Base-by-base conservation (phyloP, 1,140 invertebrate species). In the Eriocheir sinensis region DNA sequence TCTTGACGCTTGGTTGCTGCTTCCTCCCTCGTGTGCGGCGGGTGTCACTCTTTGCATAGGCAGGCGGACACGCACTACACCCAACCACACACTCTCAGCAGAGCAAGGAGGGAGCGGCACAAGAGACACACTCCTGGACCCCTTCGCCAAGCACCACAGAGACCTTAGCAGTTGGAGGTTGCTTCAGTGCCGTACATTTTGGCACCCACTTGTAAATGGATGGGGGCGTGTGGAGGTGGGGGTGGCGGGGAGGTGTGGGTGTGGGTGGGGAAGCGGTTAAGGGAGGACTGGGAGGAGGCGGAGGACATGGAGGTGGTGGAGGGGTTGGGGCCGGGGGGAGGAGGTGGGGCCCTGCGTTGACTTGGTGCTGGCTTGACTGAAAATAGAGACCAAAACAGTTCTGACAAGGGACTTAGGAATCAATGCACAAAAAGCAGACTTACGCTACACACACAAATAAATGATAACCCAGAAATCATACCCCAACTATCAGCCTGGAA, bases 121-220 rank as follows among this genome's bases (percentile, higher is more conserved):
- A 93, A 40, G 44, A 32, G 81, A 93, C 17, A 86, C 36, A 93
- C 91, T 85, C 41, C 15, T 36, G 60, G 60, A 21, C 60, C n/a
- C 12, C 1, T n/a, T 27, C 60, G n/a, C 60, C 60, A 21, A 72
- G 4, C 60, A 72, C 60, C 60, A 6, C 60, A 72, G 12, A 12
- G 17, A n/a, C 81, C 89, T 93, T 96, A 96, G 94, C 95, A 96
- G 89, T 96, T 93, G 4, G 95, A 96, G 4, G 95, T 95, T 3
- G 95, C 93, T 88, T 96, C 95, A 32, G 95, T 93, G 32, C 95
- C 93, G 40, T 95, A 96, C 60, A 96, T 38, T 81, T 96, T 96
- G 36, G 36, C 41, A 44, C 85, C 93, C 89, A 96, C 91, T 89
- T 96, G 95, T 34, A 95, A 86, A 36, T 96, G 95, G 34, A 96